phyloP scores from a whole-genome alignment of 2,888 invertebrate genomes.

The Agrochola macilenta region DNA sequence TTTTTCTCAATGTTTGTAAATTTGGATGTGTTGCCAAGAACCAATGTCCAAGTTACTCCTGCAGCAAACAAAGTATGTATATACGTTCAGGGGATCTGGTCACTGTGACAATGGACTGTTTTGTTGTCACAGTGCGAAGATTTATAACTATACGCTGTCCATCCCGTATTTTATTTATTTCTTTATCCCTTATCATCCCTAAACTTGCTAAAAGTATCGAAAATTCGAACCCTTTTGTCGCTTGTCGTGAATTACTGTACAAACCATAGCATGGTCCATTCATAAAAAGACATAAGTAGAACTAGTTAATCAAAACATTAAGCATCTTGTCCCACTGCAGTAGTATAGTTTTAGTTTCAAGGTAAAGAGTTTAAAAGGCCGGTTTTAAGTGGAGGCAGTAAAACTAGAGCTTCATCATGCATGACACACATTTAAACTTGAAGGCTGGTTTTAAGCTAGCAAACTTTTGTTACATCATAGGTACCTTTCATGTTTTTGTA shows the following conservation, averaged over 20 bases:
- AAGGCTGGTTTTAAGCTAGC: constrained; percentile 3
- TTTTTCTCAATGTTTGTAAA: background rate
- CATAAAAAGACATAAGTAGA: background rate
- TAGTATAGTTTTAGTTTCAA: constrained; percentile 8
- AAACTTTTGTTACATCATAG: background rate
- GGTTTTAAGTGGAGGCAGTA: background rate
- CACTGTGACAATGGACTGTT: background rate
- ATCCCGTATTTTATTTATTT: background rate
- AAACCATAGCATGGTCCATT: background rate
- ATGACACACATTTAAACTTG: constrained; percentile 12
- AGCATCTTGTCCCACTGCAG: background rate
- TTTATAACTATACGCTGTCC: background rate
- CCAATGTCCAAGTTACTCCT: background rate
- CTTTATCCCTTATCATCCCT: background rate
- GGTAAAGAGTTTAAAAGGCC: background rate
- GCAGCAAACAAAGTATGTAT: background rate
- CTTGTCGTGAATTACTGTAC: constrained; percentile 1
- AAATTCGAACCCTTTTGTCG: background rate
- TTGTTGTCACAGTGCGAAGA: constrained; percentile 4
- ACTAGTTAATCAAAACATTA: background rate
- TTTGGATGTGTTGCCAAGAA: background rate
- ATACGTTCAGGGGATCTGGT: background rate
- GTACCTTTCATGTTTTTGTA: background rate
- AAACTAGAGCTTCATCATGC: constrained; percentile 15
- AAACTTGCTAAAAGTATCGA: background rate